Conservation (phyloP, 2,888 invertebrate genomes). For the Drosophila imparisetae region DNA sequence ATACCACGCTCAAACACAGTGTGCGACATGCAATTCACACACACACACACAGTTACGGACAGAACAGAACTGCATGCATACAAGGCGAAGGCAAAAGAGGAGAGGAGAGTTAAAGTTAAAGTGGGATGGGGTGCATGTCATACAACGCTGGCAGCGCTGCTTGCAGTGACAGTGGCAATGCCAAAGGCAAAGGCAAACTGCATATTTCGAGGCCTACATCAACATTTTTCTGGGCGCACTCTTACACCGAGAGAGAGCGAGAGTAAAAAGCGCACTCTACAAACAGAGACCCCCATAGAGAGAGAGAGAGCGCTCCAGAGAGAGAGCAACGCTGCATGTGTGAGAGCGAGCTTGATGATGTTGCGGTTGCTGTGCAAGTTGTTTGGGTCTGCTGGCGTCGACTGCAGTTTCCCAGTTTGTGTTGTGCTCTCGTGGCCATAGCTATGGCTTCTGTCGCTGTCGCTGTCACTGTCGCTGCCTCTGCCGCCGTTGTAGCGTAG, state of each 20-base stretch:
- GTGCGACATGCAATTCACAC: conserved; percentile 69
- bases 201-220: conserved; percentile 79
- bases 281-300: conserved; percentile 23
- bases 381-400: conserved; percentile 36
- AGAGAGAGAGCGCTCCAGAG: background rate
- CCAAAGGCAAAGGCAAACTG: conserved; percentile 81
- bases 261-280: conserved; percentile 15
- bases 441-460: conserved; percentile 63
- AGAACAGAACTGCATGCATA: conserved; percentile 38
- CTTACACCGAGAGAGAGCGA: conserved; percentile 16
- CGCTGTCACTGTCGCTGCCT: conserved; percentile 22
- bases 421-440: conserved; percentile 65
- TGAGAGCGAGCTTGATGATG: conserved; percentile 15
- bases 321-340: conserved; percentile 5
- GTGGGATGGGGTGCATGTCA: conserved; percentile 8
- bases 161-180: conserved; percentile 80
- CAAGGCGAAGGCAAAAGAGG: background rate
- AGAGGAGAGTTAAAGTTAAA: background rate
- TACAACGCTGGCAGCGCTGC: conserved; percentile 56
- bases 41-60: conserved; percentile 21
- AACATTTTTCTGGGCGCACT: conserved; percentile 73
- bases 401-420: conserved; percentile 52
- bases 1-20: conserved; percentile 69
- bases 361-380: conserved; percentile 44
- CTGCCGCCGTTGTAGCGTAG: conserved; percentile 36